Evolutionary conservation across 2,113 vertebrate genomes (phyloP).

Genomic region (Lanius ludovicianus): DNA sequence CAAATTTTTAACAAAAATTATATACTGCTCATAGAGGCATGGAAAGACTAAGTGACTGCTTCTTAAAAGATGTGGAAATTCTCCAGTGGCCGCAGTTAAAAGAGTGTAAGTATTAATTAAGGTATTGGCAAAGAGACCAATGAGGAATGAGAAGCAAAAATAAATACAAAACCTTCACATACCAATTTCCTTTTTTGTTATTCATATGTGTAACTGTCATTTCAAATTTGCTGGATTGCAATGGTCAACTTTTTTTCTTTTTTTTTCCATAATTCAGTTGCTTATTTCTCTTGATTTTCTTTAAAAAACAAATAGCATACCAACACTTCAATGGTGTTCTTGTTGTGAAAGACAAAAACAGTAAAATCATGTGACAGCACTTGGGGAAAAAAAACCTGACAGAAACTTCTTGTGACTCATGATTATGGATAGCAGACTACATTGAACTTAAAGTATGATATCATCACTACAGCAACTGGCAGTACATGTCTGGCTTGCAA

Average conservation of each 20-base stretch:
- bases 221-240: background rate
- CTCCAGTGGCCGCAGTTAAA: background rate
- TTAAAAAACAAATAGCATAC: background rate
- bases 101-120: background rate
- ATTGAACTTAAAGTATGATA: background rate
- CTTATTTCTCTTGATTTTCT: background rate
- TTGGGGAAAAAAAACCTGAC: background rate
- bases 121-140: background rate
- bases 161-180: background rate
- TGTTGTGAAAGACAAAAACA: background rate
- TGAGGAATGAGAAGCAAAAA: background rate
- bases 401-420: background rate
- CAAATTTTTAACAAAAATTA: background rate
- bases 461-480: background rate
- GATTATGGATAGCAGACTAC: background rate
- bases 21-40: background rate
- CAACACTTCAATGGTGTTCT: background rate
- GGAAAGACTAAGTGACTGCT: background rate
- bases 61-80: background rate
- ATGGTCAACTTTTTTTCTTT: background rate
- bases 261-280: background rate
- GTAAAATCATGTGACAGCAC: background rate
- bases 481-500: background rate
- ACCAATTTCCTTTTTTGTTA: background rate
- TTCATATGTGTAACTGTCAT: background rate